A percentile compares a stretch with the other conserved stretches of the same genome.
Conservation (phyloP, 2,113 vertebrate genomes). For the Barbus barbus region DNA sequence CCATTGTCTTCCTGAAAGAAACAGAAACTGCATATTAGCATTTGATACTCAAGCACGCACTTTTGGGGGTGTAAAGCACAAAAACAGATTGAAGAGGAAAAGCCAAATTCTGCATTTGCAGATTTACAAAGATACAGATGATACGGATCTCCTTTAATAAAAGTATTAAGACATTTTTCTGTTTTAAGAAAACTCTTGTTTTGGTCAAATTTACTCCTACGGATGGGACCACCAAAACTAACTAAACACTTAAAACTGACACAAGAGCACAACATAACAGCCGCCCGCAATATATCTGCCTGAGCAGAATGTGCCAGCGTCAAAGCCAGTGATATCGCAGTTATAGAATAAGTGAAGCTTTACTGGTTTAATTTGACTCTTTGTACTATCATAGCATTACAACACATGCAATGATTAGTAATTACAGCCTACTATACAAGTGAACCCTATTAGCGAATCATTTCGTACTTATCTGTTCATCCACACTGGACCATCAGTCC, state of each 20-base stretch:
- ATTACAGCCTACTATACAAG: conserved; percentile 44
- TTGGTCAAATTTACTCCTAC: background rate
- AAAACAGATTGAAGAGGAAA: background rate
- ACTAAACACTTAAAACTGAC: too few species aligned
- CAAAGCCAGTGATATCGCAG: conserved; percentile 38
- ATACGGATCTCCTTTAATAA: background rate
- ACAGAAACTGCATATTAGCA: background rate
- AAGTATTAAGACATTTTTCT: background rate
- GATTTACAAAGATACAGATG: background rate
- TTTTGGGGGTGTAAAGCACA: background rate
- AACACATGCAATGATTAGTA: conserved; percentile 56
- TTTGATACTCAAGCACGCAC: background rate
- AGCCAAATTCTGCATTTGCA: background rate
- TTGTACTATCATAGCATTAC: conserved; percentile 40
- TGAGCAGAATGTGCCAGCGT: conserved; percentile 35
- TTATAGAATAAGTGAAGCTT: conserved; percentile 48
- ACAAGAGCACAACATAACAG: background rate
- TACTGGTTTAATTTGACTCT: conserved; percentile 40
- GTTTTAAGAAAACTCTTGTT: background rate
- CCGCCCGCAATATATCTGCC: background rate
- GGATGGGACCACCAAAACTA: background rate
- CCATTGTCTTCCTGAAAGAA: conserved; percentile 82
- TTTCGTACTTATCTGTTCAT: conserved; percentile 64
- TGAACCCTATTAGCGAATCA: conserved; percentile 41
- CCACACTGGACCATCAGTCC: conserved; percentile 56